Evolutionary conservation across 2,888 invertebrate genomes (phyloP), one percentile per base, ranked within the genome.

Genomic region (Yponomeuta evonymella): DNA sequence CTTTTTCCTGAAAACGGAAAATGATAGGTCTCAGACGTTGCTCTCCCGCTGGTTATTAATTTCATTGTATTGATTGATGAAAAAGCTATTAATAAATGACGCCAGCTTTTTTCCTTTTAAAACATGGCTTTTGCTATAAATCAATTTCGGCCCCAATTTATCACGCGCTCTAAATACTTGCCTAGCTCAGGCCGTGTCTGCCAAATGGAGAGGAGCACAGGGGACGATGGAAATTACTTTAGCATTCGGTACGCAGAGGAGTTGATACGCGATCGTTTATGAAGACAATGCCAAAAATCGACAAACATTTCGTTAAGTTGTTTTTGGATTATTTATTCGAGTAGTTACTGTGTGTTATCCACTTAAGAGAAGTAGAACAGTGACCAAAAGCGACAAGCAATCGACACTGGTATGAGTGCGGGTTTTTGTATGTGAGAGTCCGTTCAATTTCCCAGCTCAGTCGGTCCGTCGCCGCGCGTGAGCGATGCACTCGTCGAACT

Each of bases 361-460:
- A 58, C 51, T 58, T 58, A 58, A 58, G 15, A 58, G 5, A 58
- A 15, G 15, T 58, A 15, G 51, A 15, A 15, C 43, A 33, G 23
- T n/a, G 12, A 29, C 30, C 29, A 65, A 48, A 65, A 70, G 15
- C 30, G 69, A 69, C 51, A 66, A 23, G 71, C 68, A 71, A 71
- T 71, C 69, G 65, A 69, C 23, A 71, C 72, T 71, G 70, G 69
- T 48, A 71, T 71, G 70, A 48, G 65, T 48, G 48, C n/a, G 10
- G 43, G 63, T 62, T 71, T 71, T 69, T 69, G 30, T 67, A 30
- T 72, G 72, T 72, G 72, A 70, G 70, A 73, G 74, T 74, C 83
- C 81, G 84, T 89, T 90, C 88, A 88, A 90, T 90, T 90, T 90
- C 86, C 85, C 88, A 88, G 88, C 84, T 86, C 86, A 89, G 85